phyloP scores from a whole-genome alignment of 2,113 vertebrate species.

The Grus americana region DNA sequence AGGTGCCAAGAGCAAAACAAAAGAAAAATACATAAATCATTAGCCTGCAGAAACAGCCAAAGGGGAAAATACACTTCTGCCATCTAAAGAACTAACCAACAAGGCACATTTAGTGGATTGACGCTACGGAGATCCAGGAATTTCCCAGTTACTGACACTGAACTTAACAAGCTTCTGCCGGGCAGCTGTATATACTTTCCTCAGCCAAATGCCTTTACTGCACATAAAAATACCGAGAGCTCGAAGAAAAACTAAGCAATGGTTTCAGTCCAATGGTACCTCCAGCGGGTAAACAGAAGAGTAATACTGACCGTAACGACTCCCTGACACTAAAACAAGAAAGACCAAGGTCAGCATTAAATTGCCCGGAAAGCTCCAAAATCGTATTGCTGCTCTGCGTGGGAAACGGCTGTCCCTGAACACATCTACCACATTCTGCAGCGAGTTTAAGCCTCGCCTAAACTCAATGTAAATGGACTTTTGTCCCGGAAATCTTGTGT shows the following conservation, averaged over 20 bases:
- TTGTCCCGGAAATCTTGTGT: neutral
- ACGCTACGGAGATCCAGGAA: neutral
- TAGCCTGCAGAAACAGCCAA: neutral
- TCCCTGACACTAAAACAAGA: neutral
- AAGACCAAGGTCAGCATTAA: neutral
- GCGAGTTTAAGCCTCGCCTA: neutral
- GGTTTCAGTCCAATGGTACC: neutral
- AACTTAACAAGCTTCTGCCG: neutral
- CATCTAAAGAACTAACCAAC: neutral
- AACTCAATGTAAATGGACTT: neutral
- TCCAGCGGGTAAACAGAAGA: neutral
- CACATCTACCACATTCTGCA: neutral
- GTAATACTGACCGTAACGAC: neutral
- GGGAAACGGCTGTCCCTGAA: neutral
- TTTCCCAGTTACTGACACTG: conserved; percentile 33
- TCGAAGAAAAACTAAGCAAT: neutral
- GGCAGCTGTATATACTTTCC: neutral
- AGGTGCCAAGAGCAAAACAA: conserved; percentile 30
- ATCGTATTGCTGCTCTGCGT: rapidly evolving
- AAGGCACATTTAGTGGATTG: neutral
- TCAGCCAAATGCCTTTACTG: neutral
- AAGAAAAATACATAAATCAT: conserved; percentile 17
- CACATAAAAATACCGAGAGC: neutral
- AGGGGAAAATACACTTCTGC: neutral
- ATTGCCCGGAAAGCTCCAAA: neutral